Conservation (phyloP, 2,113 vertebrate genomes). For the Oceanites oceanicus region DNA sequence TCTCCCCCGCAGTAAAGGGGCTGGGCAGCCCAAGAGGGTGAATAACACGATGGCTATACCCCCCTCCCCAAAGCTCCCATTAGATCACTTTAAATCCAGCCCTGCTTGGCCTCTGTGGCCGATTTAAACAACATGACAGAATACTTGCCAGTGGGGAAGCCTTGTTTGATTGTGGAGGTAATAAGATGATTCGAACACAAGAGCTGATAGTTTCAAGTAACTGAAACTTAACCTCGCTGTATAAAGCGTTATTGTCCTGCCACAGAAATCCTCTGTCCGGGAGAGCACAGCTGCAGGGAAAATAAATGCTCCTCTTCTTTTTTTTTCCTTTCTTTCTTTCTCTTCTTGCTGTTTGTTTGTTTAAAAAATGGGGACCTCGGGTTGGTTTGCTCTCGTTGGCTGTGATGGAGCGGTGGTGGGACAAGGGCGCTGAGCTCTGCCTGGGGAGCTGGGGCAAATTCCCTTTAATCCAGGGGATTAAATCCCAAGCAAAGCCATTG, state of each 20-base stretch:
- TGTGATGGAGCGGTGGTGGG: rapidly evolving
- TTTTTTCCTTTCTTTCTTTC: neutral
- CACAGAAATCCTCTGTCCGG: slow-evolving; percentile 79
- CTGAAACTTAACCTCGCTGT: slow-evolving; percentile 72
- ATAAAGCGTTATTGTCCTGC: slow-evolving; percentile 87
- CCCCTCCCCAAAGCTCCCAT: neutral
- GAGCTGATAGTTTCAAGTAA: slow-evolving; percentile 79
- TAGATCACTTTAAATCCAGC: slow-evolving; percentile 19
- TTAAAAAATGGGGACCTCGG: slow-evolving; percentile 22
- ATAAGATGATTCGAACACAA: slow-evolving; percentile 61
- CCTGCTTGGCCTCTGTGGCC: neutral
- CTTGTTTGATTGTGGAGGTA: slow-evolving; percentile 63
- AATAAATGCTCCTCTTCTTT: slow-evolving; percentile 79
- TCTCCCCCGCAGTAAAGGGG: neutral
- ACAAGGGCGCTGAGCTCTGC: neutral
- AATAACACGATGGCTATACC: rapidly evolving
- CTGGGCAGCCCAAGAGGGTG: neutral
- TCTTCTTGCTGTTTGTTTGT: slow-evolving; percentile 51
- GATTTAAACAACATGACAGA: slow-evolving; percentile 5
- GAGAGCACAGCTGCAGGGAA: slow-evolving; percentile 83
- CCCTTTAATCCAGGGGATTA: neutral
- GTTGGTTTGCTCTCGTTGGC: neutral
- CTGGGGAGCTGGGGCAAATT: neutral
- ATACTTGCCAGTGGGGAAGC: slow-evolving; percentile 38
- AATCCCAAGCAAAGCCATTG: neutral